Conservation (phyloP, 2,113 vertebrate genomes). For the Lophochroa leadbeateri region DNA sequence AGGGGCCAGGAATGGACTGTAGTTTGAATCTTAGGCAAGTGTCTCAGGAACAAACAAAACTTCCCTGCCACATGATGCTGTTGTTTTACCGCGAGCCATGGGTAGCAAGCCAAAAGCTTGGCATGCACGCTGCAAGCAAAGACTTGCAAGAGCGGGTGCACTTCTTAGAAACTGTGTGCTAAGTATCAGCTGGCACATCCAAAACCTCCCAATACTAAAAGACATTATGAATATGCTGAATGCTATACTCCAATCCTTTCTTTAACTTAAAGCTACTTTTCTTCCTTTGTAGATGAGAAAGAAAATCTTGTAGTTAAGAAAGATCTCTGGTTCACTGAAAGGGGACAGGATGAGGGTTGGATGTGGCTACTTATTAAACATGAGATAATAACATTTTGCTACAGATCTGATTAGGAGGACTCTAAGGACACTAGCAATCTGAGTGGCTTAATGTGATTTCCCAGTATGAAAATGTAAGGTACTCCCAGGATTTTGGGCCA, state of each 20-base stretch:
- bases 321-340: neutral
- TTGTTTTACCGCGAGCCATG: accelerated
- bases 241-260: neutral
- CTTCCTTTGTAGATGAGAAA: neutral
- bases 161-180: neutral
- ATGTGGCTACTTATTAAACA: neutral
- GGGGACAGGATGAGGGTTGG: neutral
- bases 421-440: neutral
- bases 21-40: neutral
- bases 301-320: neutral
- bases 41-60: neutral
- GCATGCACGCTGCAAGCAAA: neutral
- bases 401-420: slow-evolving; percentile 4
- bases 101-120: neutral
- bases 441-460: slow-evolving; percentile 23
- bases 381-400: slow-evolving; percentile 17
- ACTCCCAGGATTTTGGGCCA: neutral
- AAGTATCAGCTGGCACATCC: neutral
- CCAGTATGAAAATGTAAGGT: neutral
- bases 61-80: accelerated
- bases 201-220: neutral
- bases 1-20: neutral
- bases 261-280: neutral
- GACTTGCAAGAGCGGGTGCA: neutral
- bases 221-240: neutral